Evolutionary conservation across 2,113 vertebrate species (phyloP).

Genomic region (Ancistrus triradiatus): DNA sequence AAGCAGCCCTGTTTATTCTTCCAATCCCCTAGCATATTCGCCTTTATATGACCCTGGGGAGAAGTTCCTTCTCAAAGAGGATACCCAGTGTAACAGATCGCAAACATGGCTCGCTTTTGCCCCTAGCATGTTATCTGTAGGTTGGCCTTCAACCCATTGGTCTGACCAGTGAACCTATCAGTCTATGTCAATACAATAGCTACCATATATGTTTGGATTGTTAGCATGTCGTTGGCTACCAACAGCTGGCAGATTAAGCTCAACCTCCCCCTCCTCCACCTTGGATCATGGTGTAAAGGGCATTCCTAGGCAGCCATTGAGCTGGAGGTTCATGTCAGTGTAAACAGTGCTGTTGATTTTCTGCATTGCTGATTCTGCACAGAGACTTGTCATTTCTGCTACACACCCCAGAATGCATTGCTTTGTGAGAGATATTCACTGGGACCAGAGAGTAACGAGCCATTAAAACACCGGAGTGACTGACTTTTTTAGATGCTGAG

Average conservation of each 20-base stretch:
- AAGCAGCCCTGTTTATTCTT: constrained; percentile 80
- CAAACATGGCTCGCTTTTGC: constrained; percentile 93
- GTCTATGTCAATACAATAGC: constrained; percentile 89
- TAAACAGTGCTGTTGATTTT: constrained; percentile 79
- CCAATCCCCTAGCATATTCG: constrained; percentile 76
- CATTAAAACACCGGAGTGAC: constrained; percentile 43
- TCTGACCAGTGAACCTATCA: constrained; percentile 78
- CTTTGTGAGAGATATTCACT: constrained; percentile 56
- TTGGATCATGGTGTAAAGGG: constrained; percentile 48
- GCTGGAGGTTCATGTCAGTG: constrained; percentile 70
- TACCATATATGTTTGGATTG: constrained; percentile 88
- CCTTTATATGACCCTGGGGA: constrained; percentile 93
- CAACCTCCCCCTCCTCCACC: constrained; percentile 52
- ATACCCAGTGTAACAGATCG: constrained; percentile 95
- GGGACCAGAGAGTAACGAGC: constrained; percentile 58
- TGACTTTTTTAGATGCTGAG: too few species aligned
- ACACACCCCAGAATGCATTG: constrained; percentile 63
- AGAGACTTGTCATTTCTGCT: constrained; percentile 80
- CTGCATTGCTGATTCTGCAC: constrained; percentile 86
- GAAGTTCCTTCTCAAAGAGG: constrained; percentile 96
- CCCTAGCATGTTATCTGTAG: constrained; percentile 82
- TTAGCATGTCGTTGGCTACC: constrained; percentile 85
- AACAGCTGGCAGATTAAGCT: constrained; percentile 96
- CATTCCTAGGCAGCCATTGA: constrained; percentile 63
- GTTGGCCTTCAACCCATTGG: constrained; percentile 41